Evolutionary conservation across 2,797 vertebrate genomes (phyloP).

Genomic region (Sarcophilus harrisii): DNA sequence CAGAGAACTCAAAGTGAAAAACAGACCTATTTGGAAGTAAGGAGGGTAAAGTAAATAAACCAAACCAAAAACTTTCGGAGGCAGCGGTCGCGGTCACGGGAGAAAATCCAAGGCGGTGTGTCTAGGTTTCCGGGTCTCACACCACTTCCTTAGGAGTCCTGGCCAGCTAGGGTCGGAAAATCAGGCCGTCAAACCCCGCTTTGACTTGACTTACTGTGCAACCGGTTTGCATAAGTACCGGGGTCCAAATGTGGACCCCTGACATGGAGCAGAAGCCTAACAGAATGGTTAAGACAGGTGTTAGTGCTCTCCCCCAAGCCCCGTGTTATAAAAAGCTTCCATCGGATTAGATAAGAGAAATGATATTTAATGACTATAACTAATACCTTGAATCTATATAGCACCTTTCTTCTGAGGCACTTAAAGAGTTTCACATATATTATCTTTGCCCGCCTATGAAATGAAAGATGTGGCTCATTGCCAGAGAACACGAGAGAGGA

Average conservation of each 20-base stretch:
- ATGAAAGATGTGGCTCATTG: background rate
- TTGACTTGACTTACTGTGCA: background rate
- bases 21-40: constrained; percentile 88
- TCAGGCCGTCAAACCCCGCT: background rate
- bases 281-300: background rate
- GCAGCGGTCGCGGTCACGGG: constrained; percentile 50
- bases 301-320: background rate
- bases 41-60: constrained; percentile 88
- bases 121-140: constrained; percentile 45
- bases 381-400: background rate
- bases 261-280: background rate
- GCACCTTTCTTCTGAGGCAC: background rate
- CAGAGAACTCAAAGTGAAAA: constrained; percentile 87
- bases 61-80: constrained; percentile 38
- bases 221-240: background rate
- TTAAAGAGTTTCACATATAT: background rate
- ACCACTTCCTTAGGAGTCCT: too few relatives aligned
- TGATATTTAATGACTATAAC: background rate
- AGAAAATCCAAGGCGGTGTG: constrained; percentile 41
- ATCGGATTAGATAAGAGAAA: fast-evolving
- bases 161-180: background rate
- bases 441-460: background rate
- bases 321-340: background rate
- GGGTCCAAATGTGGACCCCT: background rate
- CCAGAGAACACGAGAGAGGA: background rate